phyloP scores from a whole-genome alignment of 2,113 vertebrate genomes.

The Climacteris rufus region DNA sequence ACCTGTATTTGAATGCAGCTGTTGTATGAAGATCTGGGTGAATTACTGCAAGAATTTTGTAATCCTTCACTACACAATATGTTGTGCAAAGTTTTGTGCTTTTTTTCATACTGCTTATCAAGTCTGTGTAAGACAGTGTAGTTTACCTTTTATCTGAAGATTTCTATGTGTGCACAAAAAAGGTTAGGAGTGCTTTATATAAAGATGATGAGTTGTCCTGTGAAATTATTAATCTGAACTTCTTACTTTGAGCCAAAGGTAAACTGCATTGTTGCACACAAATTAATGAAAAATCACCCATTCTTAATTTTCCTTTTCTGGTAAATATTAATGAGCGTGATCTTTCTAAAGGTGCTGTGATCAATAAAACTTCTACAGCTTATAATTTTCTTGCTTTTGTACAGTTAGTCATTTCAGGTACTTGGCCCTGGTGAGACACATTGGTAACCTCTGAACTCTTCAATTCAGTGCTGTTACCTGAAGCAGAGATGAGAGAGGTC shows the following conservation, averaged over 20 bases:
- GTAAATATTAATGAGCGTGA: not conserved
- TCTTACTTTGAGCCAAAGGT: not conserved
- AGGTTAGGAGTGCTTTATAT: not conserved
- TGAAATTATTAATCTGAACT: not conserved
- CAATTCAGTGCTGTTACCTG: not conserved
- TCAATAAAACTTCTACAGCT: not conserved
- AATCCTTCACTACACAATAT: not conserved
- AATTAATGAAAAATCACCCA: not conserved
- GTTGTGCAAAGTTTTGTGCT: too few species aligned
- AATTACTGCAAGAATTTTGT: not conserved
- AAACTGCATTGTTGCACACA: not conserved
- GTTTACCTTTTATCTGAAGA: not conserved
- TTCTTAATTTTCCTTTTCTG: not conserved
- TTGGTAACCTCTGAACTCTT: not conserved
- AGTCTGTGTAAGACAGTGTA: not conserved
- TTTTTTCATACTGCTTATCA: not conserved
- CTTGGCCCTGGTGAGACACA: not conserved
- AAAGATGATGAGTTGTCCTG: not conserved
- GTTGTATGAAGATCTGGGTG: not conserved
- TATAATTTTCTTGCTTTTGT: not conserved
- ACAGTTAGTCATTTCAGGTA: not conserved
- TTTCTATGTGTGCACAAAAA: not conserved
- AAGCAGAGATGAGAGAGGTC: not conserved
- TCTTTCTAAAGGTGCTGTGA: not conserved
- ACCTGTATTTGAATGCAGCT: not conserved